Evolutionary conservation across 2,113 vertebrate genomes (phyloP).

Genomic region (Catagonus wagneri): DNA sequence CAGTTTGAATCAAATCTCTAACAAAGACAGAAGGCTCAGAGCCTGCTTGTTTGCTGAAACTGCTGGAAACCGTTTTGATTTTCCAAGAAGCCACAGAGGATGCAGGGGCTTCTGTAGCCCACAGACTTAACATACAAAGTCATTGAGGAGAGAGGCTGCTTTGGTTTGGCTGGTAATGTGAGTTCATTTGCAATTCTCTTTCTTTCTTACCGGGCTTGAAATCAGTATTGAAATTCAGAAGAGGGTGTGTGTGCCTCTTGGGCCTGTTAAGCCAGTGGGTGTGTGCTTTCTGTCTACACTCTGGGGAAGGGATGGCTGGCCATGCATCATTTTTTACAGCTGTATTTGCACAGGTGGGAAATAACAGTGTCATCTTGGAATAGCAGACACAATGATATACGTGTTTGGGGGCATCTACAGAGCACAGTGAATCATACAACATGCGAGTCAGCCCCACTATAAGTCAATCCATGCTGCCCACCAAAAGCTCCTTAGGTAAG

Average conservation of each 20-base stretch:
- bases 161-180: constrained; percentile 62
- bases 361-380: constrained; percentile 81
- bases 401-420: constrained; percentile 65
- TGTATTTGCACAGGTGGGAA: constrained; percentile 81
- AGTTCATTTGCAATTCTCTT: constrained; percentile 79
- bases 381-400: constrained; percentile 78
- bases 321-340: constrained; percentile 79
- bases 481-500: constrained; percentile 77
- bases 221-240: constrained; percentile 61
- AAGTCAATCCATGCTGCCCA: constrained; percentile 70
- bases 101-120: constrained; percentile 32
- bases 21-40: constrained; percentile 76
- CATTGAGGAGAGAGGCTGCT: constrained; percentile 61
- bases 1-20: constrained; percentile 80
- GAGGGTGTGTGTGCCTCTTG: constrained; percentile 8
- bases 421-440: constrained; percentile 77
- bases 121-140: constrained; percentile 55
- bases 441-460: constrained; percentile 58
- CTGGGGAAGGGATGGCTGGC: constrained; percentile 46
- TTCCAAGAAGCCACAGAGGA: constrained; percentile 64
- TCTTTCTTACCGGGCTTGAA: constrained; percentile 45
- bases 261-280: constrained; percentile 25
- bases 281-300: not conserved
- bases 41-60: constrained; percentile 76
- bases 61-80: constrained; percentile 80